Conservation (phyloP, 2,797 vertebrate species). For the Mormyrus proboscirostris region DNA sequence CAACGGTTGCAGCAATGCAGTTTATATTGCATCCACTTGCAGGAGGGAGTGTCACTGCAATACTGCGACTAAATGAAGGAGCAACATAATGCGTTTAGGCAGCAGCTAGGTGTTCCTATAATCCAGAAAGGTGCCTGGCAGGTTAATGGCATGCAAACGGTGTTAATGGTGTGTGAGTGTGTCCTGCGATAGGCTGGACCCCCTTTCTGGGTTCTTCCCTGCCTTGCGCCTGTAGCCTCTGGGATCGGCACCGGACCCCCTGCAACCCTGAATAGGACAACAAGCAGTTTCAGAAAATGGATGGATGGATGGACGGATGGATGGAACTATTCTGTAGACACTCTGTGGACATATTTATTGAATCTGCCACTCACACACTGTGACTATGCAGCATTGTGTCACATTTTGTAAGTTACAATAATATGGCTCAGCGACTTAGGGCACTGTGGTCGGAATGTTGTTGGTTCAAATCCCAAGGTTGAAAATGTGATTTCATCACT, state of each 20-base stretch:
- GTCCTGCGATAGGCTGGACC: background rate
- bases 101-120: background rate
- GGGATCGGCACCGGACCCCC: background rate
- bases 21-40: background rate
- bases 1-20: background rate
- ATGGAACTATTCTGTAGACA: background rate
- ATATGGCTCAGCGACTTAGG: background rate
- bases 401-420: background rate
- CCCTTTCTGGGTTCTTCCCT: background rate
- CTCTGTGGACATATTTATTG: background rate
- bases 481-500: background rate
- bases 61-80: background rate
- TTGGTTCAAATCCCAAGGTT: background rate
- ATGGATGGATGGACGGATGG: background rate
- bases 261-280: background rate
- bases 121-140: background rate
- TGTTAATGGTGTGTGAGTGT: too few relatives aligned
- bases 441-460: background rate
- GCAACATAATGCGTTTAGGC: background rate
- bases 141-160: background rate
- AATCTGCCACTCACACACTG: background rate
- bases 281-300: background rate
- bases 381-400: background rate
- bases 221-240: background rate
- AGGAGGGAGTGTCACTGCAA: background rate